A percentile compares a stretch with the other conserved stretches of the same genome.
These are phyloP conservation scores for Panorpa germanica DNA, from an alignment of 2,888 invertebrate genomes.

Conservation along the genomic window DNA sequence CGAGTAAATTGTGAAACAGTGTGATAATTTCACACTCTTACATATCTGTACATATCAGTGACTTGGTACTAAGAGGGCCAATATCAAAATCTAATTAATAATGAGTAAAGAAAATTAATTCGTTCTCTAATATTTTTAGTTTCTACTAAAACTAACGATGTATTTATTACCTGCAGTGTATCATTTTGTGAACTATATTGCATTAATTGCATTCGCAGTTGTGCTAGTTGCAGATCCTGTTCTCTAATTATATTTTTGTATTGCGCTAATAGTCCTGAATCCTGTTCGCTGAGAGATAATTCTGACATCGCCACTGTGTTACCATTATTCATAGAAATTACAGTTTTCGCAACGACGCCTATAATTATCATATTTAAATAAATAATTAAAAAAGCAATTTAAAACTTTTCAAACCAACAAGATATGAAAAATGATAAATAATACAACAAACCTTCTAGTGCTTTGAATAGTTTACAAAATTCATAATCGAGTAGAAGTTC, in stretches of 20 bases:
- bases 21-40: too few species aligned
- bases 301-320: conserved; percentile 30
- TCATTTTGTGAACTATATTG: conserved; percentile 20
- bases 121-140: not conserved
- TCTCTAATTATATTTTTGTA: conserved; percentile 84
- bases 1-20: too few species aligned
- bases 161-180: conserved; percentile 23
- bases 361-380: not conserved
- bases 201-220: conserved; percentile 27
- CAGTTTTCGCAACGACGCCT: conserved; percentile 33
- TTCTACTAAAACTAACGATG: too few species aligned
- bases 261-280: conserved; percentile 30
- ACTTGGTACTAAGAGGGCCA: conserved; percentile 13
- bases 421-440: not conserved
- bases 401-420: conserved; percentile 6
- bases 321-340: conserved; percentile 25
- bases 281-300: conserved; percentile 22
- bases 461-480: conserved; percentile 83
- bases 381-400: conserved; percentile 2
- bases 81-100: conserved; percentile 12
- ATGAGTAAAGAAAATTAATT: conserved; percentile 10
- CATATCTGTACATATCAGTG: too few species aligned
- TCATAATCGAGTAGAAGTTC: conserved; percentile 87
- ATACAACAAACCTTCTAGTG: conserved; percentile 39
- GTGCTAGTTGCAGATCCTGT: conserved; percentile 55